These are phyloP conservation scores for Ceuthmochares aereus DNA, from an alignment of 2,113 vertebrate species.

Conservation along the genomic window DNA sequence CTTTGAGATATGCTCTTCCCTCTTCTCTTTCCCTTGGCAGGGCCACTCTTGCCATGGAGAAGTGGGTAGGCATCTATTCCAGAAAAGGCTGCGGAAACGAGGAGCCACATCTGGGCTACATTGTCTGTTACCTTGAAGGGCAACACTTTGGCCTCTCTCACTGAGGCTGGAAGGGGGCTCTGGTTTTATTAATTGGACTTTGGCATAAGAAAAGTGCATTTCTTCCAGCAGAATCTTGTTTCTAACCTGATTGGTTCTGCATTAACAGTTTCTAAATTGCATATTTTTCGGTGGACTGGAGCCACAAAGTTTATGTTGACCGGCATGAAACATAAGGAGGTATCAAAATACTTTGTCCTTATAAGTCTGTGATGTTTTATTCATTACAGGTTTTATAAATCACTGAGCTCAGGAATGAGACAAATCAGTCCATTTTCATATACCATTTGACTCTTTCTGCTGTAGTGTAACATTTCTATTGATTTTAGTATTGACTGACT, in stretches of 20 bases:
- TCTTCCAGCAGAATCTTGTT: background rate
- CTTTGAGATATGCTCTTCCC: background rate
- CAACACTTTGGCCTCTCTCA: background rate
- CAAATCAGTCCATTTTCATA: background rate
- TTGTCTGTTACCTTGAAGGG: accelerated
- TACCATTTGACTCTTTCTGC: background rate
- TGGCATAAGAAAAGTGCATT: background rate
- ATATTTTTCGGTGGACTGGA: background rate
- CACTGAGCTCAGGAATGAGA: background rate
- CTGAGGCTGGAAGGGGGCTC: background rate
- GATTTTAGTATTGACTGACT: background rate
- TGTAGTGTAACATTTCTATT: background rate
- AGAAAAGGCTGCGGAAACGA: background rate
- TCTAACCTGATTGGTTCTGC: background rate
- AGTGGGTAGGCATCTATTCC: too few relatives aligned
- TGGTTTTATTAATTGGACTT: background rate
- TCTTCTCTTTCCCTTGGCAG: background rate
- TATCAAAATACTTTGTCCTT: background rate
- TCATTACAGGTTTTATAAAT: background rate
- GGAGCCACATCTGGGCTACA: accelerated
- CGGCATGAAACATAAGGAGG: accelerated
- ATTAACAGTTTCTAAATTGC: background rate
- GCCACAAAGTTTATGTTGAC: background rate
- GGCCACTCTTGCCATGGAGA: background rate
- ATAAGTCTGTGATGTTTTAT: too few relatives aligned